Base-by-base conservation (phyloP, 2,113 vertebrate genomes). In the Polypterus senegalus region DNA sequence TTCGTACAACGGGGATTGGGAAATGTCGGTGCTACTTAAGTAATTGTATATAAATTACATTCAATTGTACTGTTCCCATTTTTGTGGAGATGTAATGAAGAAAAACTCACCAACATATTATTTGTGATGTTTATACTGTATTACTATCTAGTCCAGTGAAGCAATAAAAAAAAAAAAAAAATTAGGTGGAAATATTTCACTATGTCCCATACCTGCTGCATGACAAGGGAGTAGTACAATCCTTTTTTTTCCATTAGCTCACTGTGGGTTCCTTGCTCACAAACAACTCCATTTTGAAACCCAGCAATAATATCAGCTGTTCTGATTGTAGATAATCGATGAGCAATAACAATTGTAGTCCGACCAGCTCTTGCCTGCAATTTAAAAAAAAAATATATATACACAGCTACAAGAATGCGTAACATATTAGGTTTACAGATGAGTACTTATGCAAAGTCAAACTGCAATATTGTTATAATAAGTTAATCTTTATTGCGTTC, bases 331-430 rank as follows among this genome's bases (percentile, higher is more conserved):
- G 86, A 87, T 45, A 89, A 66, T 1, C 84, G 81, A 62, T 89
- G 86, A 63, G 85, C 86, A 64, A 89, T 83, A 64, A 87, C 79
- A 61, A 86, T 84, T 4, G 83, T 88, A n/a, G 86, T 89, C 6
- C 81, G 82, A 0, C 85, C 85, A 66, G 81, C 9, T 49, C 78
- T 79, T 62, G 83, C 86, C 86, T 89, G 10, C 11, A 4, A 6
- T 27, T 8, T 5, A 54, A 54, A 10, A 27, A 27, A 27, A 27
- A 1, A 7, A 11, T 46, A 8, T 44, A 8, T 1, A 27, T 27
- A 27, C 27, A 27, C 27, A 27, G 27, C 27, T 27, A 27, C 27
- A 27, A 27, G 27, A 27, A 27, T 27, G 27, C 27, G 27, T 27
- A 27, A 27, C 27, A 27, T 27, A 27, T 27, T 27, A 27, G 27